These are phyloP conservation scores for Perca fluviatilis DNA, from an alignment of 2,113 vertebrate genomes.

Conservation along the genomic window DNA sequence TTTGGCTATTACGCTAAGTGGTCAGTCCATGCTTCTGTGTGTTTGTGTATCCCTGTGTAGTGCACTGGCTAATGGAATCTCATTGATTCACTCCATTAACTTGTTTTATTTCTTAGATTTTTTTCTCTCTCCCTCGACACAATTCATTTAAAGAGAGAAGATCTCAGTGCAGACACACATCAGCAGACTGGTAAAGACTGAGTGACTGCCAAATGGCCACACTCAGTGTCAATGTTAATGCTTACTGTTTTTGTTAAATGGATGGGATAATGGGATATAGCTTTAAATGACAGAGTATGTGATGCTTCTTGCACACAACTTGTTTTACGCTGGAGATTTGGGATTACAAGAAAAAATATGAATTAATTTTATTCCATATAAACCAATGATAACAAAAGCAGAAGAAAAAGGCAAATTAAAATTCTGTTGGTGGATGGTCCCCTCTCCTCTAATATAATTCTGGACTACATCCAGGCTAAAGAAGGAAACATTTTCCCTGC, in stretches of 20 bases:
- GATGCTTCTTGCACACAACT: not conserved
- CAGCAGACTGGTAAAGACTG: slow-evolving; percentile 50
- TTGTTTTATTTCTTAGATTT: slow-evolving; percentile 61
- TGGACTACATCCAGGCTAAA: slow-evolving; percentile 42
- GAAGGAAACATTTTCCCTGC: slow-evolving; percentile 18
- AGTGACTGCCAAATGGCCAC: slow-evolving; percentile 50
- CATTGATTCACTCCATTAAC: slow-evolving; percentile 76
- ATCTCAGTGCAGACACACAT: slow-evolving; percentile 54
- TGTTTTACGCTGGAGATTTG: not conserved
- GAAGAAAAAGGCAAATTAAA: not conserved
- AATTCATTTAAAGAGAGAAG: slow-evolving; percentile 61
- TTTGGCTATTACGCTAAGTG: slow-evolving; percentile 67
- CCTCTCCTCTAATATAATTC: slow-evolving; percentile 19
- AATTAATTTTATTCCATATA: not conserved
- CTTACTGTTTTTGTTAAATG: slow-evolving; percentile 46
- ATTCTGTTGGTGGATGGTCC: not conserved
- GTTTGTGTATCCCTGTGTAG: slow-evolving; percentile 15
- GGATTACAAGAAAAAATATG: slow-evolving; percentile 14
- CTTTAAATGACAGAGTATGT: slow-evolving; percentile 20
- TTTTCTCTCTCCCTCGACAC: slow-evolving; percentile 45
- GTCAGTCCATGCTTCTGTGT: slow-evolving; percentile 10
- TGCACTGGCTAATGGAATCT: slow-evolving; percentile 63
- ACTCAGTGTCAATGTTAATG: slow-evolving; percentile 47
- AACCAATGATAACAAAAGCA: not conserved
- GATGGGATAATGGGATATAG: slow-evolving; percentile 33